Percentiles rank a stretch among this genome's conserved stretches.
These are phyloP conservation scores for Rhegmatorhina hoffmannsi DNA, from an alignment of 2,113 vertebrate genomes.

Conservation along the genomic window DNA sequence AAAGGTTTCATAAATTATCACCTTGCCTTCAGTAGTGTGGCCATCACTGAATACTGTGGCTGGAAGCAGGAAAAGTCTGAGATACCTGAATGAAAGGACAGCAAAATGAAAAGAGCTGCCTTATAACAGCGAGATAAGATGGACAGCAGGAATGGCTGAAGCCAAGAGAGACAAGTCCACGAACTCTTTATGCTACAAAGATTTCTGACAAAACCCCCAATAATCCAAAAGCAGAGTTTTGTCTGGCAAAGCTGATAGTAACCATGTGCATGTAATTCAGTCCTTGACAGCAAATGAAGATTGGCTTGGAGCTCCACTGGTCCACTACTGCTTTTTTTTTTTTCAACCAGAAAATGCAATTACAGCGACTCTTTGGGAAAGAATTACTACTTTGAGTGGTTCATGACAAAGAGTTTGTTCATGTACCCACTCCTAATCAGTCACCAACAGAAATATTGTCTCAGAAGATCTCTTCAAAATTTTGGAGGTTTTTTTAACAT, in stretches of 20 bases:
- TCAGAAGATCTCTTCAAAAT: neutral
- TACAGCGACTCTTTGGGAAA: neutral
- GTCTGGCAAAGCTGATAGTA: neutral
- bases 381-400: neutral
- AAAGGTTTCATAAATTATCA: neutral
- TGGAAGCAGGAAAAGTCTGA: neutral
- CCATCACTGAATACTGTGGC: neutral
- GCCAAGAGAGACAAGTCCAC: neutral
- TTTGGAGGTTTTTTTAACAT: neutral
- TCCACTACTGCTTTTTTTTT: neutral
- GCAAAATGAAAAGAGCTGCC: neutral
- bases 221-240: neutral
- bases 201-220: neutral
- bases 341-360: neutral
- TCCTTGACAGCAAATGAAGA: neutral
- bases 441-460: neutral
- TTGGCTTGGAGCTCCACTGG: neutral
- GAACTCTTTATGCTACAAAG: neutral
- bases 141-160: neutral
- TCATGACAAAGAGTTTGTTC: neutral
- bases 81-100: neutral
- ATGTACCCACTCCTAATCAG: neutral
- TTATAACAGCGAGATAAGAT: neutral
- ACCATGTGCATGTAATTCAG: neutral
- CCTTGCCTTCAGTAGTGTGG: neutral